Evolutionary conservation across 1,140 invertebrate genomes (phyloP), one percentile per base, ranked within the genome.

Genomic region (Palaemon carinicauda): DNA sequence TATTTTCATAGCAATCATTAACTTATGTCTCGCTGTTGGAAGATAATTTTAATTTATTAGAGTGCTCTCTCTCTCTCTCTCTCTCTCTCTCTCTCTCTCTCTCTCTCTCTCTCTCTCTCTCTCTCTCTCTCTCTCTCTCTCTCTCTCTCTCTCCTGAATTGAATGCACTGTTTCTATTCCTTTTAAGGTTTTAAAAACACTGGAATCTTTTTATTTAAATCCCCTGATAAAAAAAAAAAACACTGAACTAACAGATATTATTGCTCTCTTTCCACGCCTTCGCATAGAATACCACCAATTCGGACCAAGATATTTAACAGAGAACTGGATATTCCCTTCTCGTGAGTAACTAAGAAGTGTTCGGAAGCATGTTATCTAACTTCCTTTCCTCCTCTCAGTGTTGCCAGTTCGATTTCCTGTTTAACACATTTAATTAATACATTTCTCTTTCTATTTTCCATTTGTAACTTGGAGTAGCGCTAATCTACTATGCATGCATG

Each of bases 221-320:
- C 24, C 17, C 65, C 15, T 14, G 1, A 15, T 69, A 3, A 60
- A 7, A 60, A 12, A 50, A 33, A 60, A 7, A 60, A 12, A 50
- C 10, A n/a, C 51, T 75, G 51, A 75, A 27, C 2, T 74, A 19
- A 74, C 3, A 12, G 29, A 24, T 24, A 12, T 21, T 79, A 52
- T 21, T 51, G 9, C 33, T 41, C 60, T 54, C 41, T 73, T 82
- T 53, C 24, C 81, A 82, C 74, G 81, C 74, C 81, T 75, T 75
- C 17, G 69, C 29, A 17, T 56, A 82, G 81, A 82, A 75, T 51
- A 74, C 21, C 81, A 82, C 41, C 69, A 75, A n/a, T 82, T 75
- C 51, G 73, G 73, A 84, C 82, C 82, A 60, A 84, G 81, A 83
- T 83, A 83, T 54, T 33, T 83, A 54, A 31, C 41, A 5, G 82